Conservation (phyloP, 2,113 vertebrate species). For the Condylura cristata region DNA sequence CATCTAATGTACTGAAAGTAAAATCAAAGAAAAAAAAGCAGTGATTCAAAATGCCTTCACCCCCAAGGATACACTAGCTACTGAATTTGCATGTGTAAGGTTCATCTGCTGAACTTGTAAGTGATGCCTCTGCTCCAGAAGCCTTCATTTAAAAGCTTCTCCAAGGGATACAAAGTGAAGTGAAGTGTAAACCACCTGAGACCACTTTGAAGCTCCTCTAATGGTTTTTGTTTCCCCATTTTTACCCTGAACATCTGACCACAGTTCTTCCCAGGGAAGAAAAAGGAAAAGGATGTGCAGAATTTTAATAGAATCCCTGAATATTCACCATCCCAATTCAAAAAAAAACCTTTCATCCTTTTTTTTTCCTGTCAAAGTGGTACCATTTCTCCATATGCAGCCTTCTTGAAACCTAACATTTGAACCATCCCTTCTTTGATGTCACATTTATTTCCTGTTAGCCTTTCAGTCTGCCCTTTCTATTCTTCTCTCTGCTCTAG, state of each 20-base stretch:
- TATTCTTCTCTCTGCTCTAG: background rate
- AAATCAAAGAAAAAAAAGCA: background rate
- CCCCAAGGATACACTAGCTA: background rate
- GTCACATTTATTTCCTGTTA: background rate
- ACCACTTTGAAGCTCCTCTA: background rate
- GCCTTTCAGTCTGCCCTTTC: background rate
- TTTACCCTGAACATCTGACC: background rate
- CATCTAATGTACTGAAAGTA: background rate
- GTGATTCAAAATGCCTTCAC: background rate
- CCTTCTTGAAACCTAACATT: background rate
- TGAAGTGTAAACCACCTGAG: background rate
- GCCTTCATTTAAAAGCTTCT: background rate
- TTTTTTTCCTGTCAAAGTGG: background rate
- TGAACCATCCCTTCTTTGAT: background rate
- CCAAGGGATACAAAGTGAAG: background rate
- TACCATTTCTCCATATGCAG: background rate
- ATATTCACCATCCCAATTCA: background rate
- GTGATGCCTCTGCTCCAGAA: background rate
- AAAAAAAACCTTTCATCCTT: background rate
- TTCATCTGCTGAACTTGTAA: background rate
- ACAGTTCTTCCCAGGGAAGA: background rate
- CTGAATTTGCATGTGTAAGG: background rate
- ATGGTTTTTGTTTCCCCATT: background rate
- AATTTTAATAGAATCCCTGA: background rate
- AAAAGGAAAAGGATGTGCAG: background rate